Base-by-base conservation (phyloP, 2,888 invertebrate species). In the Patella pellucida region DNA sequence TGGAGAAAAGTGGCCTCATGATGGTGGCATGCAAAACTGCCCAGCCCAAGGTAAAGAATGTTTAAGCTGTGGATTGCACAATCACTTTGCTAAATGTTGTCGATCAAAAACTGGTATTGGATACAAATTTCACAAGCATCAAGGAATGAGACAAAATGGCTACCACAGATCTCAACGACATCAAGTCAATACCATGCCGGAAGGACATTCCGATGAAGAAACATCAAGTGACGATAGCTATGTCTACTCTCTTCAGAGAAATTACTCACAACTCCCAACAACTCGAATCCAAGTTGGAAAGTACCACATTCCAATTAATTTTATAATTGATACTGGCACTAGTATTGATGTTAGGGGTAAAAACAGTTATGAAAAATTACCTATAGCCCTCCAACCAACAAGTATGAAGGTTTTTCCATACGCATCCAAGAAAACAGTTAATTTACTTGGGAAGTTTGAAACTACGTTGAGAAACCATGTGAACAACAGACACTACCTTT, bases 41-140 rank as follows among this genome's bases (percentile, higher is more conserved):
- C 67, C 67, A 31, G 73, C 68, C 41, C 70, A 31, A 71, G 75
- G 52, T 9, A 70, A 75, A 69, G 52, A 27, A 12, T 75, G 75
- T 50, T 52, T n/a, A 16, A 27, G 23, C 12, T 75, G 75, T 67
- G 27, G 19, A 19, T 71, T 70, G n/a, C 3, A 12, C 9, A 56
- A 50, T 54, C 75, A 75, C 62, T 75, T 75, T 56, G 19, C 70
- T 41, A 68, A 16, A 23, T 70, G 70, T 14, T 75, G 75, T 50
- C 41, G 71, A 75, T 50, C 73, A n/a, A 67, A 27, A 67, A 73
- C 73, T 67, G 56, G 15, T n/a, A 12, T 70, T 31, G 27, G 52
- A 11, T 41, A 62, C 31, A 67, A 19, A 5, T n/a, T 52, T 7
- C 14, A 14, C 52, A 68, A 51, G 15, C 69, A 27, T 14, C 68